These are phyloP conservation scores for Muraenolepis orangiensis DNA, from an alignment of 2,797 vertebrate genomes.

Conservation along the genomic window DNA sequence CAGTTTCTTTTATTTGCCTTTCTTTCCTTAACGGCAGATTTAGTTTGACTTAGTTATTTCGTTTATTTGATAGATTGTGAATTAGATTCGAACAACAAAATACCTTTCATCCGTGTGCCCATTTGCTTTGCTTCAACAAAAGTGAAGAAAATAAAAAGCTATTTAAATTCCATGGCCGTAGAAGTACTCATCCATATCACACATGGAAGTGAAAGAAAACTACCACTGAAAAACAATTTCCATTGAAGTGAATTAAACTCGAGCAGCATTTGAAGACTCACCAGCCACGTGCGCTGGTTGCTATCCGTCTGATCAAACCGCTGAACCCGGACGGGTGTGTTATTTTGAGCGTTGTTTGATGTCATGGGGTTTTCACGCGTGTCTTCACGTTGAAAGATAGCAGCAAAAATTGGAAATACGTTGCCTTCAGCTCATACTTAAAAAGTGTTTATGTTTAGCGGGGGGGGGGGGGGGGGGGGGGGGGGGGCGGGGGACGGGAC, in stretches of 20 bases:
- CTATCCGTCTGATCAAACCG: neutral
- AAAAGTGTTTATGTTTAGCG: too few relatives aligned
- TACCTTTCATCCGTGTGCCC: neutral
- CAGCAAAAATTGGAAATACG: too few relatives aligned
- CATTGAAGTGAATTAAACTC: neutral
- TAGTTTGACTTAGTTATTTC: neutral
- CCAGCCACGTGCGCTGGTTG: neutral
- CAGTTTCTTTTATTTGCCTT: too few relatives aligned
- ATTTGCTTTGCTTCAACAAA: neutral
- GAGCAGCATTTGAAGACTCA: neutral
- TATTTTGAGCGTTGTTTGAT: neutral
- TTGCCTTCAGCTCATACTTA: too few relatives aligned
- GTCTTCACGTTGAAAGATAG: neutral
- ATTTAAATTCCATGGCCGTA: neutral
- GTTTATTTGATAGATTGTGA: neutral
- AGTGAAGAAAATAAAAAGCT: neutral
- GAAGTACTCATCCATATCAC: neutral
- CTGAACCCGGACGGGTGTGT: neutral
- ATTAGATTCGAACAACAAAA: neutral
- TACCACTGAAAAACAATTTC: neutral
- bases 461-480: too few relatives aligned
- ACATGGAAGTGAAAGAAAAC: neutral
- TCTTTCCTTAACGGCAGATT: neutral
- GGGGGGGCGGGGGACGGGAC: too few relatives aligned
- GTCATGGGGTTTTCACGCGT: neutral